Evolutionary conservation across 2,888 invertebrate genomes (phyloP).

Genomic region (Limnephilus lunatus): DNA sequence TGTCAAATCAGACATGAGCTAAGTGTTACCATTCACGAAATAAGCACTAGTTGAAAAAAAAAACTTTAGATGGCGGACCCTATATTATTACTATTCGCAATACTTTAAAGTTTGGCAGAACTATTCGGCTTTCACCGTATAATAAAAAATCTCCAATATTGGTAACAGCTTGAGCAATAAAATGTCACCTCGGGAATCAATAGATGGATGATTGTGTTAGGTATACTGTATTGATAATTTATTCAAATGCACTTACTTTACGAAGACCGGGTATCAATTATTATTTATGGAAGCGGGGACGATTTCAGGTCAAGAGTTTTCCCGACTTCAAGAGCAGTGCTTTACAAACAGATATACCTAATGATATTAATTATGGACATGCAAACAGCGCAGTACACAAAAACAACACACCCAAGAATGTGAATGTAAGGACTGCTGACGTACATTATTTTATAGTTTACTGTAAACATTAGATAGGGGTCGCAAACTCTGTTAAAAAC

Average conservation of each 20-base stretch:
- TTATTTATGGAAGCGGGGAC: not conserved
- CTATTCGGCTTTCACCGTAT: not conserved
- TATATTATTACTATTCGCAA: not conserved
- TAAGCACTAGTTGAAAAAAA: no score
- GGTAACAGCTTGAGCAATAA: no score
- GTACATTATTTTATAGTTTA: not conserved
- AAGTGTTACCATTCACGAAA: no score
- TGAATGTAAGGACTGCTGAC: not conserved
- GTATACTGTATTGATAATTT: not conserved
- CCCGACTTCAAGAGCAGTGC: not conserved
- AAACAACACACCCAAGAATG: constrained; percentile 20
- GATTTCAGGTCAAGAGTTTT: no score
- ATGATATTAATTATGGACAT: not conserved
- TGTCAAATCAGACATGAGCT: no score
- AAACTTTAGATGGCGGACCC: no score
- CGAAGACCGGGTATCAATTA: no score
- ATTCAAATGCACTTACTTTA: not conserved
- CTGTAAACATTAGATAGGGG: not conserved
- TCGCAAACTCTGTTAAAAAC: not conserved
- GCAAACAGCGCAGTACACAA: not conserved
- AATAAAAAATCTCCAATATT: not conserved
- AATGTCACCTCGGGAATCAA: no score
- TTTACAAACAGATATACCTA: no score
- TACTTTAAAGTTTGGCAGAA: not conserved
- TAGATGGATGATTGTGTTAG: not conserved